A percentile compares a stretch with the other conserved stretches of the same genome.
Evolutionary conservation across 64 coral and sea anemone genomes (phyloP).

Genomic region (Pachyseris speciosa): DNA sequence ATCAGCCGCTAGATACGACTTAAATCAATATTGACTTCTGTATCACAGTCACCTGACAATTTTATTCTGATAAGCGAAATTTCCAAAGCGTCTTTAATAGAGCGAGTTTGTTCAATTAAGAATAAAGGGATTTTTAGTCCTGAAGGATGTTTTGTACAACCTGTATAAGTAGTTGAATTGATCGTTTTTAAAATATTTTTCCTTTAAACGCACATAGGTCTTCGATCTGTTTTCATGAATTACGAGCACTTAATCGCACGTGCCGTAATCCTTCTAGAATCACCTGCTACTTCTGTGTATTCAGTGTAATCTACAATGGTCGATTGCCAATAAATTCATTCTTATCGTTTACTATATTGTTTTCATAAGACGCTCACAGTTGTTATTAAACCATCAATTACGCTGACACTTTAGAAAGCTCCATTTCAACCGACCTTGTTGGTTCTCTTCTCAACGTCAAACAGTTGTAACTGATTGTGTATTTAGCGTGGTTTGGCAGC

Average conservation of each 20-base stretch:
- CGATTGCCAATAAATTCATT: conserved; percentile 55
- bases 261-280: conserved; percentile 39
- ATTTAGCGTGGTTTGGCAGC: neutral
- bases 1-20: neutral
- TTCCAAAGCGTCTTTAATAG: neutral
- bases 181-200: neutral
- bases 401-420: conserved; percentile 20
- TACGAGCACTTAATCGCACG: conserved; percentile 46
- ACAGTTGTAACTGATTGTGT: conserved; percentile 43
- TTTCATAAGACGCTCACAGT: conserved; percentile 9
- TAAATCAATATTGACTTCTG: conserved; percentile 32
- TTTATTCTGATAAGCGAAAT: neutral
- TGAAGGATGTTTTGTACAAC: neutral
- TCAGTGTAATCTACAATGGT: conserved; percentile 24
- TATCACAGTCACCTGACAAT: neutral
- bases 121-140: neutral
- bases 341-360: conserved; percentile 48
- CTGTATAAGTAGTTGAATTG: neutral
- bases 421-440: neutral
- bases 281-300: conserved; percentile 22
- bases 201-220: neutral
- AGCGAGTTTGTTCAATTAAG: neutral
- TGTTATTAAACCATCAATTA: conserved; percentile 56
- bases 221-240: conserved; percentile 3
- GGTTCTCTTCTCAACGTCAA: neutral